Evolutionary conservation across 1,140 invertebrate species (phyloP).

Genomic region (Gonioctena quinquepunctata): DNA sequence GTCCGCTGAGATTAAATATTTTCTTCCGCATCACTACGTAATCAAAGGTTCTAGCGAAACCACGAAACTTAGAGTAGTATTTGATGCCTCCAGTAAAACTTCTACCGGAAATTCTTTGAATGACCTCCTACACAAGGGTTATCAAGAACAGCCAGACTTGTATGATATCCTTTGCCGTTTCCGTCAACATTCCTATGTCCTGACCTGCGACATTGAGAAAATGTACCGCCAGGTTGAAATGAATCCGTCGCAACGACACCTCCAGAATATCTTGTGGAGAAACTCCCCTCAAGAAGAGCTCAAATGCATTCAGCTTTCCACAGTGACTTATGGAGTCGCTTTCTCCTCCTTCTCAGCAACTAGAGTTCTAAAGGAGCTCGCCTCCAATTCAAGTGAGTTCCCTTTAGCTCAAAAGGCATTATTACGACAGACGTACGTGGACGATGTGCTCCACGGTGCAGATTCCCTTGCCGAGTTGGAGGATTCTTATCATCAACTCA

Average conservation of each 20-base stretch:
- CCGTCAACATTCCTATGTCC: slow-evolving; percentile 3
- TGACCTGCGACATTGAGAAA: slow-evolving; percentile 17
- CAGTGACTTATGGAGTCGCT: slow-evolving; percentile 20
- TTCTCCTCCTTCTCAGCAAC: slow-evolving; percentile 11
- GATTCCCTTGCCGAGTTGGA: slow-evolving; percentile 1
- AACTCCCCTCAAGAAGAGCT: slow-evolving; percentile 9
- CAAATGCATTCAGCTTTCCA: slow-evolving; percentile 8
- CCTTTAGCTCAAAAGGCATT: slow-evolving; percentile 35
- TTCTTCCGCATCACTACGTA: slow-evolving; percentile 44
- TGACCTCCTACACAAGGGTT: slow-evolving; percentile 36
- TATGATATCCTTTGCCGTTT: slow-evolving; percentile 22
- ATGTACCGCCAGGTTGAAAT: slow-evolving; percentile 17
- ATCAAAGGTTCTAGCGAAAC: slow-evolving; percentile 35
- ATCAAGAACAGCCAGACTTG: slow-evolving; percentile 20
- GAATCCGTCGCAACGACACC: slow-evolving; percentile 10
- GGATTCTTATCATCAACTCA: not conserved
- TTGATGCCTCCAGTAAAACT: slow-evolving; percentile 47
- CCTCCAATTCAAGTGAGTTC: slow-evolving; percentile 1
- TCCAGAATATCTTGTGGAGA: slow-evolving; percentile 18
- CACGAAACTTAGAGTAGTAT: slow-evolving; percentile 49
- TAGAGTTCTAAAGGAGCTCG: slow-evolving; percentile 14
- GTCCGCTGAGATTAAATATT: slow-evolving; percentile 37
- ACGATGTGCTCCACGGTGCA: slow-evolving; percentile 29
- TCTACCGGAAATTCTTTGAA: slow-evolving; percentile 46
- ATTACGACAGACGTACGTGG: slow-evolving; percentile 20